Base-by-base conservation (phyloP, 2,888 invertebrate species). In the Aporophyla lueneburgensis region DNA sequence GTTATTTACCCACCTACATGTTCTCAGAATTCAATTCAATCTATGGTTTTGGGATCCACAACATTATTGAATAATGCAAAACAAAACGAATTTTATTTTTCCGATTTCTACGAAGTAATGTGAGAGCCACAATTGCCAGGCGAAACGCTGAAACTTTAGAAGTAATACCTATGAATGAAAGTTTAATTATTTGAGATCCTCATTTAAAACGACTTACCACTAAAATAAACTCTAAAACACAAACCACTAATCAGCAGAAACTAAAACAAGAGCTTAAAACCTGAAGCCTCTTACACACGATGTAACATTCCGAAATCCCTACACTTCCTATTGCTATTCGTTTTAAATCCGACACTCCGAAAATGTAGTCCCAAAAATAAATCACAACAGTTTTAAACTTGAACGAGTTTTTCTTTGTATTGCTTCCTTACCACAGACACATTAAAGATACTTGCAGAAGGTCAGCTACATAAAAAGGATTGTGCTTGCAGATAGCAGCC, bases 381-480 rank as follows among this genome's bases (percentile, higher is more conserved):
- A 88, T 88, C 86, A 86, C 83, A 77, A 74, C 80, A 80, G 78
- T 84, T 87, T 87, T 88, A 76, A 86, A 88, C 78, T 80, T 72
- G 54, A 75, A 65, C 71, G 78, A 77, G 67, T 74, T 85, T 74
- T 76, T 82, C 76, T 62, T 80, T 78, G 77, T 86, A 81, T 81
- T 75, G 33, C 53, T 81, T 78, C 46, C 76, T 65, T 65, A 80
- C 77, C 78, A 54, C 46, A 61, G 46, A 16, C 53, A 54, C 14
- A 2, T 6, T 19, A 16, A 2, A 43, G 6, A 6, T 21, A 21
- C 4, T 1, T 24, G 3, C 10, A 66, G 16, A 66, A 69, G 5
- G 9, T 43, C 16, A 0, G 19, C 10, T 67, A 4, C n/a, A 61
- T 67, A n/a, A 10, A 61, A n/a, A 6, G 12, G n/a, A 6, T 40